phyloP scores from a whole-genome alignment of 1,140 invertebrate species.

The Phortica variegata region DNA sequence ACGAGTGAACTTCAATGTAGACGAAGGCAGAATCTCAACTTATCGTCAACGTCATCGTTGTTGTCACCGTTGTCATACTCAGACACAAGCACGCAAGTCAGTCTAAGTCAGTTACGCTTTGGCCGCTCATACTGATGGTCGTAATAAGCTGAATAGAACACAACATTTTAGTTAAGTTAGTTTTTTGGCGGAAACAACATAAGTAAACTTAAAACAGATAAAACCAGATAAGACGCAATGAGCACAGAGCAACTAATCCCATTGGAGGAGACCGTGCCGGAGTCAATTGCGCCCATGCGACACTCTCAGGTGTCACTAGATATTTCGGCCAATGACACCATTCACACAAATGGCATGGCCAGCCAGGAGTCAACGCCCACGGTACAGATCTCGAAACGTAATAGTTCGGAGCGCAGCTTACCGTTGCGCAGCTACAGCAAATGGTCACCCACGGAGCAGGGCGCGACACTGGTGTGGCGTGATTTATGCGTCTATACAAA shows the following conservation, averaged over 20 bases:
- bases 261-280: conserved; percentile 33
- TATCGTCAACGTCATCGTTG: too few species aligned
- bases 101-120: too few species aligned
- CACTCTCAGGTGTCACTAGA: too few species aligned
- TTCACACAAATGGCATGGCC: conserved; percentile 25
- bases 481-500: conserved; percentile 70
- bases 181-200: too few species aligned
- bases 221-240: conserved; percentile 31
- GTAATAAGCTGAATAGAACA: too few species aligned
- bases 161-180: too few species aligned
- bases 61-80: too few species aligned
- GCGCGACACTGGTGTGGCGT: conserved; percentile 72
- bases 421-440: conserved; percentile 57
- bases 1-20: too few species aligned
- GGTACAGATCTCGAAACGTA: conserved; percentile 35
- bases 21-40: too few species aligned
- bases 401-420: conserved; percentile 46
- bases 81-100: too few species aligned
- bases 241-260: conserved; percentile 2
- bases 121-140: too few species aligned
- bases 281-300: conserved; percentile 15
- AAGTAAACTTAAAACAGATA: conserved; percentile 9
- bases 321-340: conserved; percentile 2
- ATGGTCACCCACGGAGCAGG: conserved; percentile 61
- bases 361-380: conserved; percentile 35